These are phyloP conservation scores for Macaca nemestrina DNA, from an alignment of 2,113 vertebrate genomes.

Conservation along the genomic window DNA sequence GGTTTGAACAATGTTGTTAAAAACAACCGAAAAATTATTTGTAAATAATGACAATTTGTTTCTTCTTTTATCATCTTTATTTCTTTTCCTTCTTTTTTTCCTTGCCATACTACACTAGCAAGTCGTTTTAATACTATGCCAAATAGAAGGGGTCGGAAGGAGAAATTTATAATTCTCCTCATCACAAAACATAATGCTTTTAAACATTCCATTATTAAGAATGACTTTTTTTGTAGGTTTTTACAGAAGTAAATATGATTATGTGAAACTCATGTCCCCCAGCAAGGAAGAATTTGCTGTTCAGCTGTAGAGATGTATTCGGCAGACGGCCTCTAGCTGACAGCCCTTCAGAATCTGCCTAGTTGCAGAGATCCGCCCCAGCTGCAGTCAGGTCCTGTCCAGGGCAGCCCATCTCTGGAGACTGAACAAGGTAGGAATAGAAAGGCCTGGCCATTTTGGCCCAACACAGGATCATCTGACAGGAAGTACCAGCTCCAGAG, in stretches of 20 bases:
- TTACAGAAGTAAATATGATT: background rate
- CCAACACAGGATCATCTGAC: background rate
- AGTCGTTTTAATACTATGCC: background rate
- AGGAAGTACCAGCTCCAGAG: too few relatives aligned
- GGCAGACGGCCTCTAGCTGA: background rate
- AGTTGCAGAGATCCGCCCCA: background rate
- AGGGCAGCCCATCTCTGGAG: background rate
- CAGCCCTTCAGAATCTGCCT: background rate
- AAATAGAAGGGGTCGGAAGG: background rate
- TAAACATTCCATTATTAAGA: background rate
- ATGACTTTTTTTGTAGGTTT: background rate
- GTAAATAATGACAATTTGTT: background rate
- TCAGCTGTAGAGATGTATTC: background rate
- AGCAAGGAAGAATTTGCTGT: background rate
- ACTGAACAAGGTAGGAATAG: accelerated
- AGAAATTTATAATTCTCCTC: background rate
- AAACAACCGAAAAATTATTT: background rate
- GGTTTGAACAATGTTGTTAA: background rate
- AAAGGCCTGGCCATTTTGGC: background rate
- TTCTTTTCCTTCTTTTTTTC: background rate
- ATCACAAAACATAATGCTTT: background rate
- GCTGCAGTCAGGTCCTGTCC: background rate
- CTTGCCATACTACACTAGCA: background rate
- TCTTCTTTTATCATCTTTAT: background rate
- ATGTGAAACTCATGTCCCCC: background rate